Base-by-base conservation (phyloP, 2,888 invertebrate species). In the Endomychus coccineus region DNA sequence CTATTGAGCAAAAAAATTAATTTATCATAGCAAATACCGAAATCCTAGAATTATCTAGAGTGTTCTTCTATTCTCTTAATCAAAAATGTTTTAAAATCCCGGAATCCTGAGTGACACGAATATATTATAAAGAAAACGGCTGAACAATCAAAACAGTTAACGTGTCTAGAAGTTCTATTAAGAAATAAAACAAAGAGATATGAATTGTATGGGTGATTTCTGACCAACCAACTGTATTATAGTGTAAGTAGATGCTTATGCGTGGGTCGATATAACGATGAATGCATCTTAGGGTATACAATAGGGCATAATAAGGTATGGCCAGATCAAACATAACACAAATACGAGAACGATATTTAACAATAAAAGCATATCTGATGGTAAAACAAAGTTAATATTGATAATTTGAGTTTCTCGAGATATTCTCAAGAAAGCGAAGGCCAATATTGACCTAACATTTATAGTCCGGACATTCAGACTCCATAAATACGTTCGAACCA, bases 391-490 rank as follows among this genome's bases (percentile, higher is more conserved):
- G 61, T 62, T 62, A 62, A 63, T 63, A 63, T 62, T 62, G 61
- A 62, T 62, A 62, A 62, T 61, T 57, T 56, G 56, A 58, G 55
- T 54, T 51, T 49, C 54, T 50, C 52, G 55, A 59, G 58, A 52
- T 54, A 58, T 62, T 62, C 61, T 56, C 59, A 61, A 58, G 62
- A 62, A 62, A 59, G 61, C 59, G 49, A 61, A 54, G 55, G 52
- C 54, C 59, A 66, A 66, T 66, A 66, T 66, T 66, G 54, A 63
- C 64, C 55, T 58, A 61, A 59, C 64, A 64, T 65, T 66, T 65
- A 65, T 64, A 62, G 61, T 58, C 57, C 59, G 61, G 59, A 57
- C 60, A 59, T 55, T 58, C 54, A 50, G 54, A 58, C 61, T 62
- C 56, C 63, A 59, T 60, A 64, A 62, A 64, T 62, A 62, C 58